Conservation (phyloP, 2,113 vertebrate genomes). For the Taxidea taxus region DNA sequence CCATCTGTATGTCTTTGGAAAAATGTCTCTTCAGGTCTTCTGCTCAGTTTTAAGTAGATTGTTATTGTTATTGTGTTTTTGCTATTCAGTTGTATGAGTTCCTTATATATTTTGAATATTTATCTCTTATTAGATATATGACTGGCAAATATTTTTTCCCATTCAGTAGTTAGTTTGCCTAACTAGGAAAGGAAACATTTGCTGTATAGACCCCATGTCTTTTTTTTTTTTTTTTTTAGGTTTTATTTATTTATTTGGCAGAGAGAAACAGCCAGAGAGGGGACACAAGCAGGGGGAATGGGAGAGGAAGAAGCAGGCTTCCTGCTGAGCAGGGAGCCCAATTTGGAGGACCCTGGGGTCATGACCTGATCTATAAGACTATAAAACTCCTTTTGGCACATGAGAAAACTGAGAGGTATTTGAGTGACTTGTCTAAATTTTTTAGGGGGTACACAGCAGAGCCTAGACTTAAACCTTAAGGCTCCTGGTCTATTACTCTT, state of each 20-base stretch:
- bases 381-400: not conserved
- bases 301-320: too few relatives aligned
- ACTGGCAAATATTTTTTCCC: not conserved
- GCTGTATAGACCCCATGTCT: not conserved
- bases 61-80: not conserved
- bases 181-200: too few relatives aligned
- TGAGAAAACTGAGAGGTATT: not conserved
- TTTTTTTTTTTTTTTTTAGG: not conserved
- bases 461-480: not conserved
- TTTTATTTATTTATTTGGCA: too few relatives aligned
- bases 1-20: not conserved
- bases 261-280: too few relatives aligned
- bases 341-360: too few relatives aligned
- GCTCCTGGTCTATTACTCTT: not conserved
- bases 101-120: not conserved
- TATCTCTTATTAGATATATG: not conserved
- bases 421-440: not conserved
- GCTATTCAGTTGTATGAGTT: not conserved
- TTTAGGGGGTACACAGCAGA: not conserved
- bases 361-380: not conserved
- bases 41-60: not conserved
- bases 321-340: too few relatives aligned
- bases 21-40: not conserved
- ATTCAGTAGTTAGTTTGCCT: not conserved
- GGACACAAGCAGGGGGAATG: too few relatives aligned